Evolutionary conservation across 2,888 invertebrate species (phyloP), one percentile per base, ranked within the genome.

Genomic region (Ashinkailepas kermadecensis): DNA sequence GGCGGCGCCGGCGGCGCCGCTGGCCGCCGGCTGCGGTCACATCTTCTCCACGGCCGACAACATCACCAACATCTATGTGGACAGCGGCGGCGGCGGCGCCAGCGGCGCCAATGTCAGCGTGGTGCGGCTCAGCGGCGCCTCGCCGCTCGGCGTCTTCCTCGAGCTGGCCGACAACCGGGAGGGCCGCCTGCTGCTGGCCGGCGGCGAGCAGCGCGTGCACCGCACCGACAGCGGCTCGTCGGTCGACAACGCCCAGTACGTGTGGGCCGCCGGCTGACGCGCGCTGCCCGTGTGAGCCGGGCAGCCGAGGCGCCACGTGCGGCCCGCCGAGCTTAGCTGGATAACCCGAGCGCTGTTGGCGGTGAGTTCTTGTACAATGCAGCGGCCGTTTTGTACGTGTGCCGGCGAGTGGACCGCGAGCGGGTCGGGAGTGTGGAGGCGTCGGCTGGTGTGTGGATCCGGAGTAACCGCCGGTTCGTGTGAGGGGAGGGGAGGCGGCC

Each of bases 1-100:
- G 59, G 59, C 59, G 74, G 18, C 74, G 54, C 54, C 10, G 2
- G 74, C 74, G 13, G 54, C 23, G 21, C 9, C 74, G 21, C 21
- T 56, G 54, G 56, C 74, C 21, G 74, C 74, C 54, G 23, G 21
- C 21, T 54, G 23, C 9, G 74, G 21, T 2, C 23, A 21, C 74
- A 74, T 74, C 74, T 74, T 74, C 74, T 23, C 74, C 18, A 56
- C 74, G 39, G 39, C 74, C 21, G 74, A 74, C 74, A 74, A 74
- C 74, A 21, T 74, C 74, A 74, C 74, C 56, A 74, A 54, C 56
- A 74, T 74, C 54, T 74, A 74, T 56, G 54, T 74, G 54, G 10
- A 54, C 54, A 56, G 74, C 74, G 56, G 74, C 74, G 70, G 70
- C 70, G 70, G 39, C 25, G 15, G 25, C 39, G 39, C 13, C 39